Evolutionary conservation across 2,113 vertebrate genomes (phyloP).

Genomic region (Butorides virescens): DNA sequence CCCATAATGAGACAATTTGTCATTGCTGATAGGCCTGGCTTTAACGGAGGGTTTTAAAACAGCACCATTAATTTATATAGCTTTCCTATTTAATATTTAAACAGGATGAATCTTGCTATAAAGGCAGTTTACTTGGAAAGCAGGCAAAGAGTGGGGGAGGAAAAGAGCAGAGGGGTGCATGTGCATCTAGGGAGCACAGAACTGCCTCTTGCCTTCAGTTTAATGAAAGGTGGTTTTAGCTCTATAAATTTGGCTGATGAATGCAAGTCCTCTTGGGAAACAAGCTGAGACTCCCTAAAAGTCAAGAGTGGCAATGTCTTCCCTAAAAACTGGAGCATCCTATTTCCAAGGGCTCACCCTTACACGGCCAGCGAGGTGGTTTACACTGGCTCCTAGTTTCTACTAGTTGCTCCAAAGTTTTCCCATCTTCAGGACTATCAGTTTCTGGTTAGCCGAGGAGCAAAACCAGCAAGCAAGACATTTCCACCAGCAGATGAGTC

Average conservation of each 20-base stretch:
- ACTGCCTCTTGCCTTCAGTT: not conserved
- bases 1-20: conserved; percentile 55
- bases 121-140: conserved; percentile 1
- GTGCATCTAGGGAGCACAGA: not conserved
- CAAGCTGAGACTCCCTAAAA: not conserved
- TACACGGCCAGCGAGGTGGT: not conserved
- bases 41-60: conserved; percentile 37
- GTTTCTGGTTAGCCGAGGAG: not conserved
- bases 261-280: not conserved
- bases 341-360: not conserved
- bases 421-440: not conserved
- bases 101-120: not conserved
- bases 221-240: not conserved
- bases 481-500: not conserved
- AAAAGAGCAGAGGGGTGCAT: not conserved
- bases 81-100: conserved; percentile 55
- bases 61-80: conserved; percentile 59
- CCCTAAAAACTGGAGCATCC: not conserved
- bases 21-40: conserved; percentile 15
- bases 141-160: not conserved
- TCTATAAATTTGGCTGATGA: not conserved
- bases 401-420: not conserved
- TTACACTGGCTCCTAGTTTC: not conserved
- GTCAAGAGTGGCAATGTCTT: not conserved
- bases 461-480: not conserved